Evolutionary conservation across 2,888 invertebrate genomes (phyloP), one percentile per base, ranked within the genome.

Genomic region (Plebejus melissa): DNA sequence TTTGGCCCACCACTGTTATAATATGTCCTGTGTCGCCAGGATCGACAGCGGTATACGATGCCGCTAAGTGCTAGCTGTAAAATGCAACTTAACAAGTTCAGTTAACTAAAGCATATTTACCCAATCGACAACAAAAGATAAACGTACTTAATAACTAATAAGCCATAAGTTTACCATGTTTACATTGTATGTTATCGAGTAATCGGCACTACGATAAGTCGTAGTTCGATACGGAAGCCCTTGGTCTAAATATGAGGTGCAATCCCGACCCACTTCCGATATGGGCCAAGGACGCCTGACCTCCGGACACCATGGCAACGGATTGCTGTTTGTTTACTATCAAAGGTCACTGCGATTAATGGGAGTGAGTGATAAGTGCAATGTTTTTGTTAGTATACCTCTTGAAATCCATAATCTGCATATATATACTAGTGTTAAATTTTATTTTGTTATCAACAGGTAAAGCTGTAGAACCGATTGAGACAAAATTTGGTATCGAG

Each of bases 251-350:
- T 58, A 57, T 32, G 54, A 54, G 41, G 22, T 54, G 54, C 69
- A 70, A 9, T 75, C 41, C 54, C 72, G 75, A 75, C 71, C 75
- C 58, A 71, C 41, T 46, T 58, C 54, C 7, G 72, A 78, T 78
- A 76, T 78, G 69, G 78, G 77, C 76, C 78, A 78, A 78, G 78
- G 78, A 71, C 78, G 77, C 54, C 13, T 41, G 75, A 69, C 75
- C 75, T 75, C 54, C 70, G 13, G 58, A 28, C 72, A 72, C 70
- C 57, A 70, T 75, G 75, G 74, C 28, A 74, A 74, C 38, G 38
- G 41, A 41, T 41, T 70, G 22, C 70, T 70, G 70, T 70, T 70
- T 70, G 38, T 70, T 41, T 70, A 70, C 38, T 2, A 70, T 16
- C 22, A 70, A 22, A 70, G 65, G 65, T 16, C 65, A 36, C 65